These are phyloP conservation scores for Poicephalus gulielmi DNA, from an alignment of 2,113 vertebrate species.

Conservation along the genomic window DNA sequence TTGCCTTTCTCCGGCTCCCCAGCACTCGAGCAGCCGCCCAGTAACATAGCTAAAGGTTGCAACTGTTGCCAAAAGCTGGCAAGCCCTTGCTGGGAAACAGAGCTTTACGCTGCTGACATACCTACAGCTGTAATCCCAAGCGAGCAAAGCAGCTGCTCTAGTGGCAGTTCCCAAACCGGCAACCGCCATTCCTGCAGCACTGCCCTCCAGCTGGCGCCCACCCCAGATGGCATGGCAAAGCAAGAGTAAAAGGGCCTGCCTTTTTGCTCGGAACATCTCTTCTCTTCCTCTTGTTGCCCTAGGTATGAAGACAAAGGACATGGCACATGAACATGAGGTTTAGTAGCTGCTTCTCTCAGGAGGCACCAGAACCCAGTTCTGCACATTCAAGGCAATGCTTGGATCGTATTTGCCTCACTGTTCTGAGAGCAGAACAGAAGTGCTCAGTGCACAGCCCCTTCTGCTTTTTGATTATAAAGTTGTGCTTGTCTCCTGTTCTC, in stretches of 20 bases:
- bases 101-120: neutral
- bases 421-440: neutral
- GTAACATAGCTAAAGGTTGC: neutral
- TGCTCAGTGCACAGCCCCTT: neutral
- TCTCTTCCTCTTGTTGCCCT: neutral
- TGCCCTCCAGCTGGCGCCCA: neutral
- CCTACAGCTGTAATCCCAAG: neutral
- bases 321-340: rapidly evolving
- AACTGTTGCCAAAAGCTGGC: neutral
- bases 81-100: neutral
- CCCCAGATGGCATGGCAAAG: neutral
- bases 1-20: neutral
- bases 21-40: neutral
- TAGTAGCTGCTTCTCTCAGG: neutral
- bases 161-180: neutral
- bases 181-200: rapidly evolving
- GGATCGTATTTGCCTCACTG: rapidly evolving
- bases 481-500: neutral
- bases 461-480: neutral
- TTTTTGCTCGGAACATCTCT: neutral
- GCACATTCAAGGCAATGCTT: neutral
- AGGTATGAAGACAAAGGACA: neutral
- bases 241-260: neutral
- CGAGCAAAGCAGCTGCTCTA: neutral
- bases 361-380: neutral